Base-by-base conservation (phyloP, 2,113 vertebrate species). In the Rutilus rutilus region DNA sequence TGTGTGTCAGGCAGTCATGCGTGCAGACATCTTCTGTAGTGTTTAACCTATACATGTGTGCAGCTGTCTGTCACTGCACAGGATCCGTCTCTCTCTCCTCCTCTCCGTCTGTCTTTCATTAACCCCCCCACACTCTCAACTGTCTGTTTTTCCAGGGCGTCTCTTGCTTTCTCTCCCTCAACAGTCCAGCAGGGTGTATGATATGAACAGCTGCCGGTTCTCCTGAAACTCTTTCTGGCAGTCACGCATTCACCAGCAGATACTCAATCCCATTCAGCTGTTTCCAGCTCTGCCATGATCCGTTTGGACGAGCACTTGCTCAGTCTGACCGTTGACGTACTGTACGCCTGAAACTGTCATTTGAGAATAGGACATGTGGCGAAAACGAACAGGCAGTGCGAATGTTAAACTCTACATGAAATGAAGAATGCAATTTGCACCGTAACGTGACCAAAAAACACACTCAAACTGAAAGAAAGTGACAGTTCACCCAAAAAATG, bases 241-340 rank as follows among this genome's bases (percentile, higher is more conserved):
- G 52, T 82, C 82, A 85, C 62, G 60, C 76, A 42, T 78, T 85
- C 47, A 60, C 23, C 39, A 50, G 52, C 39, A 33, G 78, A 88
- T 81, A 65, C 59, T 69, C 60, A 84, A 79, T 82, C 76, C 8
- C 57, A 39, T 69, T 86, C 85, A 69, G 85, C 77, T 84, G 87
- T 84, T 82, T 86, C 27, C 82, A 57, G 74, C 81, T 65, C 77
- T 64, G 78, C 52, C 78, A 75, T 4, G 23, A 45, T 45, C 50
- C 73, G 59, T 74, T 69, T 57, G 23, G 54, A 47, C 9, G 77
- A 52, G 64, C 6, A 23, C 30, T 78, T n/a, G 76, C 54, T 62
- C 78, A 17, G 30, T 60, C 67, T 21, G 30, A 60, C 8, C 57
- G n/a, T 1, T 62, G 25, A 42, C 4, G 7, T 42, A 27, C 21